Base-by-base conservation (phyloP, 2,888 invertebrate genomes). In the Pristionchus maxplancki region DNA sequence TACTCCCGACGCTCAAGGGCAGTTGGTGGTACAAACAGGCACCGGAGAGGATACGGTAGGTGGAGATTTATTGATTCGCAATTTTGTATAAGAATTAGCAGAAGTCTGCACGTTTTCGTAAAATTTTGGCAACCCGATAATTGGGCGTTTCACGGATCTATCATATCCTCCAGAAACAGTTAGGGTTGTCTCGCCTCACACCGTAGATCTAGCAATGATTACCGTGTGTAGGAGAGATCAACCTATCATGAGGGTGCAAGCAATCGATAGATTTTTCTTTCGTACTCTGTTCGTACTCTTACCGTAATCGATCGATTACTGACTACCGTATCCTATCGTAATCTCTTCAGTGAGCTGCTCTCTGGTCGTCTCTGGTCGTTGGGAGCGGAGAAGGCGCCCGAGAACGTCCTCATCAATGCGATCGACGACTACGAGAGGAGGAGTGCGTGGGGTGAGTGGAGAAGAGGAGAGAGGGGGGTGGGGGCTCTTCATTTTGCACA, bases 401-500 rank as follows among this genome's bases (percentile, higher is more conserved):
- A 97, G 1, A 99, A 99, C 96, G 95, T 99, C 89, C 95, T 99
- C 78, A 95, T 99, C 6, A 98, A 98, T 95, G 96, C 96, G 90
- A 96, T 97, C 0, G 93, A 95, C 34, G 96, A 96, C 95, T 97
- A 97, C 92, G 95, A 96, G 58, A 87, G 90, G 58, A 90, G 89
- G 37, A 82, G 87, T 17, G 71, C 91, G 1, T 92, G 92, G 92
- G 90, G 90, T 90, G 67, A 64, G 89, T 88, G 20, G 95, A 96
- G 58, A 87, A 90, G 58, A 90, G 89, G 37, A 81, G 87, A 13
- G 71, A 91, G 0, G 92, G 92, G 92, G 90, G 90, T 90, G n/a
- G n/a, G n/a, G n/a, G n/a, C n/a, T n/a, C n/a, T n/a, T n/a, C n/a
- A n/a, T n/a, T n/a, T n/a, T n/a, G n/a, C n/a, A n/a, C n/a, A n/a